phyloP scores from a whole-genome alignment of 1,140 invertebrate genomes.

The Drosophila nigrodunni region DNA sequence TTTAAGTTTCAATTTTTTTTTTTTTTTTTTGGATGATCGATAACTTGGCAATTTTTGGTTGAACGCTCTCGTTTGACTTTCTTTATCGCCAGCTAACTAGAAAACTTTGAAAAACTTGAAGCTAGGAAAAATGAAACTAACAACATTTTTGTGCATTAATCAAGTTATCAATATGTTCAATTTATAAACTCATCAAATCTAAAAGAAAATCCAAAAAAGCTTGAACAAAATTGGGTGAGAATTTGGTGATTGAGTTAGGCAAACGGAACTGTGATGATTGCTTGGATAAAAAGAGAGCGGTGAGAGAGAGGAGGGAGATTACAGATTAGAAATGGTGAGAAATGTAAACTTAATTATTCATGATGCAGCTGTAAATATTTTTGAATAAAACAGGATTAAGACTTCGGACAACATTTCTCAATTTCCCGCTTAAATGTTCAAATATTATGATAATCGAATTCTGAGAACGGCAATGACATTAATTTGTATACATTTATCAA shows the following conservation, averaged over 20 bases:
- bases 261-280: conserved; percentile 17
- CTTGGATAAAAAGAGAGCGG: neutral
- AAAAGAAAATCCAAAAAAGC: conserved; percentile 1
- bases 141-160: conserved; percentile 47
- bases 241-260: conserved; percentile 28
- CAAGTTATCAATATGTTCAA: conserved; percentile 51
- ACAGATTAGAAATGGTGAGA: conserved; percentile 1
- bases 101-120: conserved; percentile 56
- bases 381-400: neutral
- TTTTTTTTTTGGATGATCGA: conserved; percentile 53
- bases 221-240: conserved; percentile 14
- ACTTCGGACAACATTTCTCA: conserved; percentile 2
- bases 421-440: neutral
- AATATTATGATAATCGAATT: neutral
- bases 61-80: conserved; percentile 28
- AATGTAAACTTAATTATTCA: conserved; percentile 10
- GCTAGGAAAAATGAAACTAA: conserved; percentile 3
- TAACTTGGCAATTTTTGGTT: conserved; percentile 70
- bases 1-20: conserved; percentile 48
- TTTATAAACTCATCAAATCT: conserved; percentile 43
- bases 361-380: conserved; percentile 1
- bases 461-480: neutral
- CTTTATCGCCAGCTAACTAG: conserved; percentile 66
- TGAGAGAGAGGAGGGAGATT: neutral
- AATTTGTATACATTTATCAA: conserved; percentile 3